Evolutionary conservation across 2,797 vertebrate species (phyloP).

Genomic region (Chaunax sp.): DNA sequence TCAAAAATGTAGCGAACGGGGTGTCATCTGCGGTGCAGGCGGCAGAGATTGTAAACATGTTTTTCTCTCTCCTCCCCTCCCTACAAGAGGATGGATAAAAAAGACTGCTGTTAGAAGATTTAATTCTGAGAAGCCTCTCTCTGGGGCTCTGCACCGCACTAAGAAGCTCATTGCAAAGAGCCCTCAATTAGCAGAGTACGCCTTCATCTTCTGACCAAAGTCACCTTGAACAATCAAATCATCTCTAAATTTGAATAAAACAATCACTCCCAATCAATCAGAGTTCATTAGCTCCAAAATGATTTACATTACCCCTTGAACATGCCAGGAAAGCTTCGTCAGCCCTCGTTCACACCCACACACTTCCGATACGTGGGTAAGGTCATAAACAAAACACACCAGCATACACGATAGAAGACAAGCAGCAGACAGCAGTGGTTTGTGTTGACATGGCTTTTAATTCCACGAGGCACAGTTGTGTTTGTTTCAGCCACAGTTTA

Average conservation of each 20-base stretch:
- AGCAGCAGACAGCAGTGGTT: not conserved
- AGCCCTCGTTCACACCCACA: not conserved
- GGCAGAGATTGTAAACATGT: constrained; percentile 73
- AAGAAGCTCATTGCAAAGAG: constrained; percentile 58
- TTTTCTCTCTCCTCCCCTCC: constrained; percentile 52
- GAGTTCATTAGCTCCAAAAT: constrained; percentile 56
- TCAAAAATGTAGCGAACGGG: constrained; percentile 48
- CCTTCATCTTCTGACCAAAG: constrained; percentile 74
- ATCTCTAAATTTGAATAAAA: constrained; percentile 71
- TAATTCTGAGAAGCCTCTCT: constrained; percentile 69
- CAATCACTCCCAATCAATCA: constrained; percentile 70
- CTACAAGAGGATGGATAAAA: constrained; percentile 70
- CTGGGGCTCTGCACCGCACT: constrained; percentile 40
- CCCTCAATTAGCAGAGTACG: constrained; percentile 73
- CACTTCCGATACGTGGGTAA: constrained; percentile 16
- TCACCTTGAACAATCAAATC: constrained; percentile 80
- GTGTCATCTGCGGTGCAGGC: constrained; percentile 53
- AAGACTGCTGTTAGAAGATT: constrained; percentile 71
- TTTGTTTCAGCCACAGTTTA: constrained; percentile 41
- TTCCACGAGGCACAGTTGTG: constrained; percentile 60
- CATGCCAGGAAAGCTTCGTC: constrained; percentile 1
- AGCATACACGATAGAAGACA: constrained; percentile 17
- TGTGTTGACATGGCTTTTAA: constrained; percentile 36
- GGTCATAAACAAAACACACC: constrained; percentile 40
- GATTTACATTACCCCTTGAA: constrained; percentile 40